These are phyloP conservation scores for Monodelphis domestica DNA, from an alignment of 2,797 vertebrate species.

Conservation along the genomic window DNA sequence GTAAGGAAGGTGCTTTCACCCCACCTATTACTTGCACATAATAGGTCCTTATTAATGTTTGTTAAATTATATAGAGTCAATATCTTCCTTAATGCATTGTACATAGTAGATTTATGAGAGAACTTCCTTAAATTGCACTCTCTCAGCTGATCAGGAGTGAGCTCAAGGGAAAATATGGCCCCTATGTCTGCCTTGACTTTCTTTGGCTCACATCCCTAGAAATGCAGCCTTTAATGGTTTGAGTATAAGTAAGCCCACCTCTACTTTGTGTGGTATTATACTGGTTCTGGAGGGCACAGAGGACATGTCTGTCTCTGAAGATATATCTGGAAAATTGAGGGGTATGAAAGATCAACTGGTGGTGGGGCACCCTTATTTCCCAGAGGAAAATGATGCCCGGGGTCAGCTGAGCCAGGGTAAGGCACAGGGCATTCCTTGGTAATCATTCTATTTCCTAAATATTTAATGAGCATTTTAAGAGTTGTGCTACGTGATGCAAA, in stretches of 20 bases:
- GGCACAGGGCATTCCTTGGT: neutral
- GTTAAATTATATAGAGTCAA: neutral
- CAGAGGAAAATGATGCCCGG: neutral
- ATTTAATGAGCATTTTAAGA: neutral
- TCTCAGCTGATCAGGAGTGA: neutral
- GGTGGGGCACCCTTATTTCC: neutral
- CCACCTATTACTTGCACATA: neutral
- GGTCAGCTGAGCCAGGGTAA: neutral
- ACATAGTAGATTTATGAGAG: neutral
- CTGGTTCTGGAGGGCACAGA: conserved; percentile 14
- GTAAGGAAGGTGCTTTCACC: neutral
- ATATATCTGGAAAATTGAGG: neutral
- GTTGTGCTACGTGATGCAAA: neutral
- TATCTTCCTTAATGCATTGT: neutral
- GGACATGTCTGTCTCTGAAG: neutral
- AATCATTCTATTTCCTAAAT: neutral
- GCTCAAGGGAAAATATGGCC: neutral
- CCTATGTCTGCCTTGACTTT: neutral
- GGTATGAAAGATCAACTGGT: neutral
- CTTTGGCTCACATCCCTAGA: neutral
- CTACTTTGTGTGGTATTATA: neutral
- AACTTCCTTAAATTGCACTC: neutral
- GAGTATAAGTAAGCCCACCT: conserved; percentile 1
- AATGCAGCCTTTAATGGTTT: neutral
- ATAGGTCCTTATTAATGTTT: neutral